phyloP scores from a whole-genome alignment of 2,797 vertebrate genomes.

The Psittacula derbiana region DNA sequence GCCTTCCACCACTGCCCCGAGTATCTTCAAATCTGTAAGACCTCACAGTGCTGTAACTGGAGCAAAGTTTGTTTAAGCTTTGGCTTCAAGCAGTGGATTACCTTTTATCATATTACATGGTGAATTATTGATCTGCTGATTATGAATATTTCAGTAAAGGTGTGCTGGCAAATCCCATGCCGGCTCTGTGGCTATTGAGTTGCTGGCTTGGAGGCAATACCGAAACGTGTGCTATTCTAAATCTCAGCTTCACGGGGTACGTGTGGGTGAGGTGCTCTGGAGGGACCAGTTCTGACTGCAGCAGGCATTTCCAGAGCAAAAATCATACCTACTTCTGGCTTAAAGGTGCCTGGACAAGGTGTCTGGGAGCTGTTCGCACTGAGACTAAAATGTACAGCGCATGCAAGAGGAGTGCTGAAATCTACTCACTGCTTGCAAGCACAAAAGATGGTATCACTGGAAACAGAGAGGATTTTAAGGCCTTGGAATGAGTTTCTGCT shows the following conservation, averaged over 20 bases:
- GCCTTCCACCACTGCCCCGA: fast-evolving
- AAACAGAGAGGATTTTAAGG: neutral
- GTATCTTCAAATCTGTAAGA: neutral
- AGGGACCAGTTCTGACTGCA: neutral
- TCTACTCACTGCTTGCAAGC: neutral
- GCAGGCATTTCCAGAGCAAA: neutral
- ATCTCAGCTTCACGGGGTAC: fast-evolving
- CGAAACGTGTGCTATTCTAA: fast-evolving
- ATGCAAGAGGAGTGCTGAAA: neutral
- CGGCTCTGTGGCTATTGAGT: neutral
- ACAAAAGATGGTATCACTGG: neutral
- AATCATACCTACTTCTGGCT: neutral
- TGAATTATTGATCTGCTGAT: neutral
- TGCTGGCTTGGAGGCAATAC: neutral
- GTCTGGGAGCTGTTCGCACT: neutral
- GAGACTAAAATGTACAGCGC: fast-evolving
- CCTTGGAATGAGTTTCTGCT: neutral
- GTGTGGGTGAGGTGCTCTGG: neutral
- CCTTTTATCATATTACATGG: neutral
- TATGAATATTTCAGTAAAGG: neutral
- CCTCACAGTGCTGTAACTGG: fast-evolving
- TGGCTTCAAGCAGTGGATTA: neutral
- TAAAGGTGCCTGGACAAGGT: neutral
- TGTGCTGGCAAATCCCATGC: neutral
- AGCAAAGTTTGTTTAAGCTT: conserved; percentile 5